Evolutionary conservation across 1,140 invertebrate genomes (phyloP).

Genomic region (Heliconius congener): DNA sequence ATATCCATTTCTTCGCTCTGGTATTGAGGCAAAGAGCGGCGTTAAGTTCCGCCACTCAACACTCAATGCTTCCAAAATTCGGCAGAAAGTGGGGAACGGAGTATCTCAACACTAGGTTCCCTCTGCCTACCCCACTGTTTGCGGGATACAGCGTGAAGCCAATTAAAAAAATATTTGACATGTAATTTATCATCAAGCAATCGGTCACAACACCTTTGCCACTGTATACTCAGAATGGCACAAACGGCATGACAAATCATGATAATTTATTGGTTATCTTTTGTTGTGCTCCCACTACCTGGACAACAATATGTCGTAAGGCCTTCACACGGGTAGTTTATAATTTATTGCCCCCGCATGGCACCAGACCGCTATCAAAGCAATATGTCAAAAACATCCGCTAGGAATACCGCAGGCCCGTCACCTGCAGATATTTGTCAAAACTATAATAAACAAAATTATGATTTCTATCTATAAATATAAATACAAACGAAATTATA

Average conservation of each 20-base stretch:
- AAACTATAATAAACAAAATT: conserved; percentile 63
- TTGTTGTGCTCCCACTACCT: conserved; percentile 34
- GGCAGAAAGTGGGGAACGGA: no score
- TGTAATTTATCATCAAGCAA: neutral
- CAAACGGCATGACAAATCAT: neutral
- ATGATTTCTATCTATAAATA: conserved; percentile 26
- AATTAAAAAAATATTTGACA: no score
- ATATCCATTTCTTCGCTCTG: no score
- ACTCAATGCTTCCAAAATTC: neutral
- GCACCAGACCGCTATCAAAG: conserved; percentile 70
- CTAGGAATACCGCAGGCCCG: conserved; percentile 63
- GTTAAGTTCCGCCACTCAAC: neutral
- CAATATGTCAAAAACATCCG: conserved; percentile 77
- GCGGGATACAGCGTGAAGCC: no score
- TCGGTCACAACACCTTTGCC: neutral
- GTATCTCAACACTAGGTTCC: no score
- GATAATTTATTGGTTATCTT: conserved; percentile 16
- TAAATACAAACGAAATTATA: conserved; percentile 31
- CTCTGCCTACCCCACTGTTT: no score
- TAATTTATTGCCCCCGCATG: conserved; percentile 69
- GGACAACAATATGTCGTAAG: conserved; percentile 37
- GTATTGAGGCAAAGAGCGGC: no score
- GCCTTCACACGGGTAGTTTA: conserved; percentile 39
- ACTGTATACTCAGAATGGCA: conserved; percentile 2
- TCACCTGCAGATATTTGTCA: conserved; percentile 80